Evolutionary conservation across 2,888 invertebrate species (phyloP).

Genomic region (Drosophila neutralis): DNA sequence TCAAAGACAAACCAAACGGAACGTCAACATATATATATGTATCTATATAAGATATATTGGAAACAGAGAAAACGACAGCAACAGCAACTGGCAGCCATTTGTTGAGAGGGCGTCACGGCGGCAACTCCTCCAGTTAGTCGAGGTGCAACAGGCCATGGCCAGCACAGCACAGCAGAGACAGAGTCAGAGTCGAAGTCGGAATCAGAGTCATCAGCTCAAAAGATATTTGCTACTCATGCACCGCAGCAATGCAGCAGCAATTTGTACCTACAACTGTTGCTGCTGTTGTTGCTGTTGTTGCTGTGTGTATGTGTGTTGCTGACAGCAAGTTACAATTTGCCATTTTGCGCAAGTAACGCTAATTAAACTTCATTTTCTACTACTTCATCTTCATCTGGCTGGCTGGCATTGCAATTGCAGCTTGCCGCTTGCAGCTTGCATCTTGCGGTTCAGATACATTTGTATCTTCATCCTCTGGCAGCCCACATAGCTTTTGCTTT

Average conservation of each 20-base stretch:
- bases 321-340: constrained; percentile 77
- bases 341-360: constrained; percentile 82
- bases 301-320: constrained; percentile 27
- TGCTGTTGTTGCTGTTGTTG: constrained; percentile 10
- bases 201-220: constrained; percentile 47
- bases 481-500: constrained; percentile 53
- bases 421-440: constrained; percentile 20
- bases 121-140: constrained; percentile 45
- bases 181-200: constrained; percentile 26
- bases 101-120: constrained; percentile 49
- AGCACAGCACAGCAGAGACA: neutral
- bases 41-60: constrained; percentile 54
- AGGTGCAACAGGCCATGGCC: constrained; percentile 36
- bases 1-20: constrained; percentile 48
- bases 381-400: constrained; percentile 74
- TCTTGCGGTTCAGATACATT: neutral
- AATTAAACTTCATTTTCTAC: constrained; percentile 82
- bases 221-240: constrained; percentile 62
- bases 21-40: constrained; percentile 42
- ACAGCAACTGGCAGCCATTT: constrained; percentile 27
- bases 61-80: constrained; percentile 54
- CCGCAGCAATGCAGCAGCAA: constrained; percentile 44
- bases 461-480: constrained; percentile 24
- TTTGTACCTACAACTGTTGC: constrained; percentile 58
- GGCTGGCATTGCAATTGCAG: constrained; percentile 23